Percentiles rank a stretch among this genome's conserved stretches.
Evolutionary conservation across 2,888 invertebrate genomes (phyloP).

Genomic region (Cyaniris semiargus): DNA sequence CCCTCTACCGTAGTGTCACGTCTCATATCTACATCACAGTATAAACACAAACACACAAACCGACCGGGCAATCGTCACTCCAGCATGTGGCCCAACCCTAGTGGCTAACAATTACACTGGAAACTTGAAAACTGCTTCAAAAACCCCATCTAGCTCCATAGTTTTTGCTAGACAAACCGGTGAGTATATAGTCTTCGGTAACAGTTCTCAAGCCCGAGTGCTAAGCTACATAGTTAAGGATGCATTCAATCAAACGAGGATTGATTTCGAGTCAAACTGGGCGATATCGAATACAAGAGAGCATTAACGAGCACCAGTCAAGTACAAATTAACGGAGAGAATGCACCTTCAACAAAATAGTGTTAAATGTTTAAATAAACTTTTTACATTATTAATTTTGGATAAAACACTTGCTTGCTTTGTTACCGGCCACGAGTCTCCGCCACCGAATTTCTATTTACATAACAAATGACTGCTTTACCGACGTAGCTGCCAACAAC

Average conservation of each 20-base stretch:
- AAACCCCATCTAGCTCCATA: not conserved
- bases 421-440: conserved; percentile 6
- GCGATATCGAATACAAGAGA: not conserved
- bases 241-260: conserved; percentile 12
- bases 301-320: not conserved
- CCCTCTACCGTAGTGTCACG: conserved; percentile 29
- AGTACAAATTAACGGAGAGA: not conserved
- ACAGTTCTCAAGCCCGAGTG: not conserved
- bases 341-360: conserved; percentile 17
- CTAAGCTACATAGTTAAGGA: not conserved
- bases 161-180: not conserved
- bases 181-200: not conserved
- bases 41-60: conserved; percentile 25
- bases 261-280: conserved; percentile 3
- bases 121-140: not conserved
- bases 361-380: not conserved
- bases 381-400: not conserved
- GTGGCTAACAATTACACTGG: conserved; percentile 22
- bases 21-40: conserved; percentile 26
- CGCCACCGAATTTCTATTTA: not conserved
- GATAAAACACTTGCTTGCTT: conserved; percentile 12
- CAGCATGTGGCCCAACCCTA: conserved; percentile 24
- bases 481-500: not conserved
- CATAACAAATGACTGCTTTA: not conserved
- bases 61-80: conserved; percentile 24